Conservation (phyloP, 1,140 invertebrate genomes). For the Alviniconcha marisindica region DNA sequence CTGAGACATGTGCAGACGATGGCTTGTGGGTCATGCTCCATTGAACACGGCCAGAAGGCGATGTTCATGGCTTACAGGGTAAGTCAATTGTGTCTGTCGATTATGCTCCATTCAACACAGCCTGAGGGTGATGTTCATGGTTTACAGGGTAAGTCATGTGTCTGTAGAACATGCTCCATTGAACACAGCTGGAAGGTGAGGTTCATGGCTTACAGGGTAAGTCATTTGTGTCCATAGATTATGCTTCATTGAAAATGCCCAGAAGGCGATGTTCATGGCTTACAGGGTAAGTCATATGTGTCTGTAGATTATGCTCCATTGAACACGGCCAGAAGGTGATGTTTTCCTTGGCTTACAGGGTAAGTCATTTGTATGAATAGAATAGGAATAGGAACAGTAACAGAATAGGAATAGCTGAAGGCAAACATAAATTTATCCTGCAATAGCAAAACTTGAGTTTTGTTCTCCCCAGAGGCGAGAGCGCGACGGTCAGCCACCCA, state of each 20-base stretch:
- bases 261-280: constrained; percentile 83
- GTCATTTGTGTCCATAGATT: constrained; percentile 85
- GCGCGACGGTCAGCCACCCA: constrained; percentile 83
- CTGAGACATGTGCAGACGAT: constrained; percentile 90
- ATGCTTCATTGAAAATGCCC: constrained; percentile 95
- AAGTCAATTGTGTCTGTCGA: constrained; percentile 82
- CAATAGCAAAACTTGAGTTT: too few species aligned
- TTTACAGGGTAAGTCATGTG: constrained; percentile 72
- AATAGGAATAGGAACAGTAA: too few species aligned
- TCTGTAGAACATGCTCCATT: constrained; percentile 95
- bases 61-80: constrained; percentile 77
- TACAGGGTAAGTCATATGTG: constrained; percentile 72
- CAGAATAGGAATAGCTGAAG: too few species aligned
- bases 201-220: constrained; percentile 76
- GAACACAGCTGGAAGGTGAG: constrained; percentile 95
- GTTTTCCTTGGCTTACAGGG: constrained; percentile 77
- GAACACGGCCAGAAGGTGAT: constrained; percentile 95
- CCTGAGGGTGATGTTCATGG: constrained; percentile 85
- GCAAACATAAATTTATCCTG: too few species aligned
- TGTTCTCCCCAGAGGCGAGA: constrained; percentile 72
- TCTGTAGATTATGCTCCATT: constrained; percentile 95
- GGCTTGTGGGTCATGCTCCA: constrained; percentile 97
- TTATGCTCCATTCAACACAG: constrained; percentile 96
- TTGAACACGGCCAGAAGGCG: constrained; percentile 95
- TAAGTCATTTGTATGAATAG: constrained; percentile 82